These are phyloP conservation scores for Oenanthe oenanthe DNA, from an alignment of 2,113 vertebrate genomes.

Conservation along the genomic window DNA sequence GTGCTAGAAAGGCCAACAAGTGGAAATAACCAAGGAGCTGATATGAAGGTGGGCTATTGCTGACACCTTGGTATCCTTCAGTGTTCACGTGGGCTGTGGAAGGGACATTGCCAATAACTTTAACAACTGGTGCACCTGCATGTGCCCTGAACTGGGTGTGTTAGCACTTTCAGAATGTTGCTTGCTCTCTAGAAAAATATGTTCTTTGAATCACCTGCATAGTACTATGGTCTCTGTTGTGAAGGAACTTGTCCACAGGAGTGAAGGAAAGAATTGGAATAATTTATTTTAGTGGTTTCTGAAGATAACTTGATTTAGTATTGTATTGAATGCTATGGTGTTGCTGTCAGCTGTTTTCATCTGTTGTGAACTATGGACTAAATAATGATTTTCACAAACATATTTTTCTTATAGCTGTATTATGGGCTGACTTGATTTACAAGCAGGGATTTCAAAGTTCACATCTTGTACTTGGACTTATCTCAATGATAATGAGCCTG, in stretches of 20 bases:
- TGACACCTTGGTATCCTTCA: not conserved
- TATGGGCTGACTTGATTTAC: not conserved
- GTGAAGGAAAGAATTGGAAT: not conserved
- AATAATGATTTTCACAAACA: not conserved
- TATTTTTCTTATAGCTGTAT: not conserved
- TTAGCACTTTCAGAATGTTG: not conserved
- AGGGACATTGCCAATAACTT: not conserved
- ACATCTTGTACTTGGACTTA: conserved; percentile 9
- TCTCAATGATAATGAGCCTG: conserved; percentile 17
- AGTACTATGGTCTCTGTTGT: not conserved
- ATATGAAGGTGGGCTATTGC: not conserved
- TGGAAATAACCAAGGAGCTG: not conserved
- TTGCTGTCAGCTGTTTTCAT: conserved; percentile 2
- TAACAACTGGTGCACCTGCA: fast-evolving
- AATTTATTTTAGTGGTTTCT: not conserved
- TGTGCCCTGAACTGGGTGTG: not conserved
- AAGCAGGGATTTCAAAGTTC: conserved; percentile 28
- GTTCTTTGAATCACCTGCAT: not conserved
- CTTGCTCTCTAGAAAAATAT: not conserved
- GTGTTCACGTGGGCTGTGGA: not conserved
- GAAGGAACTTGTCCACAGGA: not conserved
- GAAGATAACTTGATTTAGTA: not conserved
- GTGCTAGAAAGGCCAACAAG: not conserved
- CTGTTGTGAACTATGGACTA: not conserved
- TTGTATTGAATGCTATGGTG: not conserved